Evolutionary conservation across 92 coral and sea anemone species (phyloP).

Genomic region (Palythoa grandiflora): DNA sequence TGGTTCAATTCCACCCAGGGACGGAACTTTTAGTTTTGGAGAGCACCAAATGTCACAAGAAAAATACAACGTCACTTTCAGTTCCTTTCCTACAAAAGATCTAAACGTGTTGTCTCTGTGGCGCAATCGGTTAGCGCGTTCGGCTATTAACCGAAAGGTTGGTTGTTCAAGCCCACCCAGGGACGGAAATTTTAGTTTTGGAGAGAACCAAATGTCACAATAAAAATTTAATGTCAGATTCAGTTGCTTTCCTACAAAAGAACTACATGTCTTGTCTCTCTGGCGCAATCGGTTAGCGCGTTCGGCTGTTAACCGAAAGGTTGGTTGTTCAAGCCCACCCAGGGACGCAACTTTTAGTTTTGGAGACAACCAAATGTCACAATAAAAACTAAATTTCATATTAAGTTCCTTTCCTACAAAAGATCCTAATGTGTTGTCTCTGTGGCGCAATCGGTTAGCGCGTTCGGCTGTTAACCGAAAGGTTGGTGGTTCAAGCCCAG

Average conservation of each 20-base stretch:
- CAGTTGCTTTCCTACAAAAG: too few species aligned
- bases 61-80: too few species aligned
- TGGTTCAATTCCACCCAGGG: constrained; percentile 71
- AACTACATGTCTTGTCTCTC: constrained; percentile 42
- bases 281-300: constrained; percentile 85
- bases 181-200: constrained; percentile 50
- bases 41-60: too few species aligned
- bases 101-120: constrained; percentile 55
- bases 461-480: constrained; percentile 81
- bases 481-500: constrained; percentile 35
- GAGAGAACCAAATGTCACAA: too few species aligned
- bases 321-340: constrained; percentile 78
- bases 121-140: constrained; percentile 85
- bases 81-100: too few species aligned
- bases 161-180: constrained; percentile 76
- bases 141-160: constrained; percentile 79
- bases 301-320: constrained; percentile 80
- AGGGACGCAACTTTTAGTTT: constrained; percentile 42
- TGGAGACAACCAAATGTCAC: too few species aligned
- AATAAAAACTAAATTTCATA: too few species aligned
- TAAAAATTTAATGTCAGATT: too few species aligned
- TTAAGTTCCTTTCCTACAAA: too few species aligned
- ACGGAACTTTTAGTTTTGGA: background rate
- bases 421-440: constrained; percentile 52
- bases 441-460: constrained; percentile 86